Base-by-base conservation (phyloP, 1,140 invertebrate species). In the Glomeris maerens region DNA sequence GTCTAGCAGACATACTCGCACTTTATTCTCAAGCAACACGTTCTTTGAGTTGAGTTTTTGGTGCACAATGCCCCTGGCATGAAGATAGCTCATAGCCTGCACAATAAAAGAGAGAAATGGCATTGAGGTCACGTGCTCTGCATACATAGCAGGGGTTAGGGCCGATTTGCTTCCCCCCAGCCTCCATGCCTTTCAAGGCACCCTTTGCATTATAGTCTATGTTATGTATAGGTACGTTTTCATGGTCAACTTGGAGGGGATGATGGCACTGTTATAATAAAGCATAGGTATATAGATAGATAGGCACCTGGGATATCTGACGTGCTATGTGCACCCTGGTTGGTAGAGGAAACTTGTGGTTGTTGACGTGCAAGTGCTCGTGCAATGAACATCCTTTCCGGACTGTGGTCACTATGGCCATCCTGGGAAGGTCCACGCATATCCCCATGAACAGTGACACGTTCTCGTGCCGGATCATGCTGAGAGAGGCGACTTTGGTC, bases 381-480 rank as follows among this genome's bases (percentile, higher is more conserved):
- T 64, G 68, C 25, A 71, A 50, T 4, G 66, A 66, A 4, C 59
- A 55, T 5, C 69, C 67, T 50, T 63, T 65, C 4, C 60, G 54
- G 47, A 55, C 59, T 49, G 67, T 68, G 51, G 67, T 70, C 26
- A 71, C 61, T 25, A 72, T 63, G 3, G 70, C 66, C 17, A 71
- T 54, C 40, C 64, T 55, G 3, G 64, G 64, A 0, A 62, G 60
- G 39, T 63, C 60, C 14, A 68, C 62, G 49, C 69, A 71, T 0
- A 69, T 69, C 1, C 70, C 71, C 71, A 73, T 73, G 53, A 72
- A 73, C 4, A 72, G 61, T 4, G 67, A 64, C 27, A 72, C 66
- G 55, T 73, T 73, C 55, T 73, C 71, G 50, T 73, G 71, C 2
- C 71, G 61, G 22, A 73, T 70, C 55, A 66, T 64, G 38, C 62